Percentiles rank a stretch among this genome's conserved stretches.
Evolutionary conservation across 2,888 invertebrate species (phyloP).

Genomic region (Cryptocheilus praepositus): DNA sequence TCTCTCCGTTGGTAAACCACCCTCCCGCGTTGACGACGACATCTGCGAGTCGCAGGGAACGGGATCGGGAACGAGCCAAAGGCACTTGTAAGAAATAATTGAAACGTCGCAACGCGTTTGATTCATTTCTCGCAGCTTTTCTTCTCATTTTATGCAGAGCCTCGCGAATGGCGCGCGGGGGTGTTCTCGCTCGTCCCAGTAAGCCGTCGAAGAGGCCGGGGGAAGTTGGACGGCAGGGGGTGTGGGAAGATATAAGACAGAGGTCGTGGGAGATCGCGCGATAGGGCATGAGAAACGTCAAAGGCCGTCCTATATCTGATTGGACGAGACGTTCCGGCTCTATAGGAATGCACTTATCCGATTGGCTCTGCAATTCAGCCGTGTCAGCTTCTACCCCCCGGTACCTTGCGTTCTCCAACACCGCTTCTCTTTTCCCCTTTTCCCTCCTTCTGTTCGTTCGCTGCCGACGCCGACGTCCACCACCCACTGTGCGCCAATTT

Average conservation of each 20-base stretch:
- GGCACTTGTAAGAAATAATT: slow-evolving; percentile 69
- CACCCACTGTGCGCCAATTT: slow-evolving; percentile 37
- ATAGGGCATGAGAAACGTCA: slow-evolving; percentile 73
- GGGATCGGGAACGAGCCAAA: slow-evolving; percentile 5
- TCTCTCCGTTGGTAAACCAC: slow-evolving; percentile 33
- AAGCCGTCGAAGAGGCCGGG: slow-evolving; percentile 24
- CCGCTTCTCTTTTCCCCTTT: slow-evolving; percentile 9
- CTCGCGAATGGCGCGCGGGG: slow-evolving; percentile 46
- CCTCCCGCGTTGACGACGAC: slow-evolving; percentile 29
- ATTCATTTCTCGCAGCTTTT: slow-evolving; percentile 71
- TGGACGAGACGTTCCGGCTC: slow-evolving; percentile 67
- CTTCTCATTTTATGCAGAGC: slow-evolving; percentile 69
- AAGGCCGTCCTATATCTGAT: slow-evolving; percentile 71
- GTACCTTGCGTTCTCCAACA: slow-evolving; percentile 28
- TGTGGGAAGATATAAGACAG: slow-evolving; percentile 18
- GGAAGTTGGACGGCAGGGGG: slow-evolving; percentile 2
- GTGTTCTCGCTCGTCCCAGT: slow-evolving; percentile 35
- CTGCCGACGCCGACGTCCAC: slow-evolving; percentile 23
- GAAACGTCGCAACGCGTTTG: slow-evolving; percentile 71
- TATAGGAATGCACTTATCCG: slow-evolving; percentile 74
- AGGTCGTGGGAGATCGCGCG: slow-evolving; percentile 66
- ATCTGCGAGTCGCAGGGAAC: slow-evolving; percentile 18
- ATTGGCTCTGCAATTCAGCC: slow-evolving; percentile 72
- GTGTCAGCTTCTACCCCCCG: slow-evolving; percentile 64
- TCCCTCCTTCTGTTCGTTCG: slow-evolving; percentile 23